Percentiles rank a stretch among this genome's conserved stretches.
phyloP scores from a whole-genome alignment of 1,140 invertebrate genomes.

The Epicauta chinensis region DNA sequence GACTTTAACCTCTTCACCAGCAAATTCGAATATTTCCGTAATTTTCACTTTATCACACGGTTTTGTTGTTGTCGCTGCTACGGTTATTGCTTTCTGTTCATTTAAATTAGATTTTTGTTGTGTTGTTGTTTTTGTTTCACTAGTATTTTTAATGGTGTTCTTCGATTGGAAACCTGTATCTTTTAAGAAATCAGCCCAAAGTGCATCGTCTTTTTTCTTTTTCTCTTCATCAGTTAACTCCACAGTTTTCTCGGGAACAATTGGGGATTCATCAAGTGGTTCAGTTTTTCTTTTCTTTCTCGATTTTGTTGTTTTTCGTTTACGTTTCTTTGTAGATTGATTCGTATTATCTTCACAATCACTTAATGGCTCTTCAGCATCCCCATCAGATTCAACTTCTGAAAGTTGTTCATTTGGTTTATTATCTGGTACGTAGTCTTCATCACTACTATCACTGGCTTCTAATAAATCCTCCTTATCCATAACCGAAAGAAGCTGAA shows the following conservation, averaged over 20 bases:
- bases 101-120: slow-evolving; percentile 28
- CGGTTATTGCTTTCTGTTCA: slow-evolving; percentile 34
- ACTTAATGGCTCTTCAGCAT: slow-evolving; percentile 38
- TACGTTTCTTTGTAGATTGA: slow-evolving; percentile 27
- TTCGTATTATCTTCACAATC: slow-evolving; percentile 33
- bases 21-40: slow-evolving; percentile 54
- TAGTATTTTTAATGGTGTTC: slow-evolving; percentile 6
- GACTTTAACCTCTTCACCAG: slow-evolving; percentile 54
- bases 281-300: slow-evolving; percentile 22
- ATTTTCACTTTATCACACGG: slow-evolving; percentile 40
- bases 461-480: slow-evolving; percentile 32
- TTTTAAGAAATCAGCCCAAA: slow-evolving; percentile 70
- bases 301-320: slow-evolving; percentile 22
- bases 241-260: slow-evolving; percentile 2
- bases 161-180: slow-evolving; percentile 54
- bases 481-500: slow-evolving; percentile 12
- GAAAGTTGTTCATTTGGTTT: slow-evolving; percentile 44
- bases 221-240: slow-evolving; percentile 50
- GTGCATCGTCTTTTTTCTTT: slow-evolving; percentile 60
- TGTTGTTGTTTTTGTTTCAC: slow-evolving; percentile 6
- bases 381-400: slow-evolving; percentile 43
- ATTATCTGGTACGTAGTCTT: slow-evolving; percentile 46
- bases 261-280: not conserved
- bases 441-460: slow-evolving; percentile 44
- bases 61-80: slow-evolving; percentile 9